phyloP scores from a whole-genome alignment of 2,888 invertebrate genomes.

The Drosophila villosipedis region DNA sequence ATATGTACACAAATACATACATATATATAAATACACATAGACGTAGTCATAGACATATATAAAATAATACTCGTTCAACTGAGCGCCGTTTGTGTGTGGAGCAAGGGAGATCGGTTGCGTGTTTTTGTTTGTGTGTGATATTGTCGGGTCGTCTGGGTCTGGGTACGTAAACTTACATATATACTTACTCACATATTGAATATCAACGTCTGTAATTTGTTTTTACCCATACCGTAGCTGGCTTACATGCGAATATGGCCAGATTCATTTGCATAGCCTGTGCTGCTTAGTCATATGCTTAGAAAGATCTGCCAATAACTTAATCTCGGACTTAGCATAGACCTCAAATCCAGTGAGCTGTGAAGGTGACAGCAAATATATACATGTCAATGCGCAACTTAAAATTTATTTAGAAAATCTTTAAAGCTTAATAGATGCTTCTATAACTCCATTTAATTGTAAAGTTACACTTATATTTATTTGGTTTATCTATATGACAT shows the following conservation, averaged over 20 bases:
- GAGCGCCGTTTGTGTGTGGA: conserved; percentile 20
- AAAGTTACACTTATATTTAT: not conserved
- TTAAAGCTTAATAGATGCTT: not conserved
- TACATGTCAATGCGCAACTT: not conserved
- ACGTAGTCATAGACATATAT: not conserved
- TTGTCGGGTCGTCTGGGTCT: conserved; percentile 30
- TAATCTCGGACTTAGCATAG: conserved; percentile 12
- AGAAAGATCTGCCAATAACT: conserved; percentile 9
- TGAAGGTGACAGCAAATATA: conserved; percentile 30
- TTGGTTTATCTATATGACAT: not conserved
- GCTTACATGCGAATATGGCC: conserved; percentile 55
- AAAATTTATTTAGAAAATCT: not conserved
- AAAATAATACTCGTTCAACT: conserved; percentile 13
- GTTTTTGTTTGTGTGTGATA: conserved; percentile 25
- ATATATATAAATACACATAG: not conserved
- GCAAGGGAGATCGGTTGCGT: conserved; percentile 7
- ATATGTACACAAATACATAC: not conserved
- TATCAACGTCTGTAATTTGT: conserved; percentile 49
- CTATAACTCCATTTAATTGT: not conserved
- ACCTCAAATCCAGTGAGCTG: conserved; percentile 38
- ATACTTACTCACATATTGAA: conserved; percentile 36
- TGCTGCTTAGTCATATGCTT: conserved; percentile 60
- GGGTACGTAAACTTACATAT: conserved; percentile 33
- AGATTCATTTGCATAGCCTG: conserved; percentile 61
- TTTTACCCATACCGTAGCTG: conserved; percentile 44